Percentiles rank a stretch among this genome's conserved stretches.
phyloP scores from a whole-genome alignment of 2,797 vertebrate species.

The Ceryle rudis region DNA sequence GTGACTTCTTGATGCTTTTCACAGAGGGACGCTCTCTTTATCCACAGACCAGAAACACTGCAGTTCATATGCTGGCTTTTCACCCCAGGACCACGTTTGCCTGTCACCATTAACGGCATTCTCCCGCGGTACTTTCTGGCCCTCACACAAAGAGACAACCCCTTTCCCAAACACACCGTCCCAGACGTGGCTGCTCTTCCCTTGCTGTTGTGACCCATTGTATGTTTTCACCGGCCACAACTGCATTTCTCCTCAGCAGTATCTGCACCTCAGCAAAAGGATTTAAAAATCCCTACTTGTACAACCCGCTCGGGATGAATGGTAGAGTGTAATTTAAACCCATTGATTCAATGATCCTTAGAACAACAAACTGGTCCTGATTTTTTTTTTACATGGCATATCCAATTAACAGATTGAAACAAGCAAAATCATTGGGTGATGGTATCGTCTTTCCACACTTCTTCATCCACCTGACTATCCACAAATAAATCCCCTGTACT shows the following conservation, averaged over 20 bases:
- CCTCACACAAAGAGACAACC: neutral
- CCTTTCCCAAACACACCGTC: neutral
- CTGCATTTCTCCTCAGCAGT: neutral
- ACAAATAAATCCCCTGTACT: neutral
- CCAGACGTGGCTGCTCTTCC: accelerated
- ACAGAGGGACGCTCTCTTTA: neutral
- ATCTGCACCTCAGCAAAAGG: neutral
- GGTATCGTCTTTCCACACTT: neutral
- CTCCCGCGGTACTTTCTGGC: neutral
- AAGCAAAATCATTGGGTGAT: neutral
- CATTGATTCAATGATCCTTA: accelerated
- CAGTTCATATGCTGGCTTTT: neutral
- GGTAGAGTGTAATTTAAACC: neutral
- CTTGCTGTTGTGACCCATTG: neutral
- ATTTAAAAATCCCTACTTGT: neutral
- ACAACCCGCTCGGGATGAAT: neutral
- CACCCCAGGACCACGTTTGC: neutral
- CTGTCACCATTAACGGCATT: neutral
- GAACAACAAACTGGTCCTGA: neutral
- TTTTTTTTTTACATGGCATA: neutral
- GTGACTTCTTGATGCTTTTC: neutral
- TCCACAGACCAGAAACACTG: neutral
- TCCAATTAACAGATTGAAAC: neutral
- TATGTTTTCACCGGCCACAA: neutral
- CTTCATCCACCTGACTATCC: neutral